phyloP scores from a whole-genome alignment of 1,140 invertebrate genomes.

The Musca vetustissima region DNA sequence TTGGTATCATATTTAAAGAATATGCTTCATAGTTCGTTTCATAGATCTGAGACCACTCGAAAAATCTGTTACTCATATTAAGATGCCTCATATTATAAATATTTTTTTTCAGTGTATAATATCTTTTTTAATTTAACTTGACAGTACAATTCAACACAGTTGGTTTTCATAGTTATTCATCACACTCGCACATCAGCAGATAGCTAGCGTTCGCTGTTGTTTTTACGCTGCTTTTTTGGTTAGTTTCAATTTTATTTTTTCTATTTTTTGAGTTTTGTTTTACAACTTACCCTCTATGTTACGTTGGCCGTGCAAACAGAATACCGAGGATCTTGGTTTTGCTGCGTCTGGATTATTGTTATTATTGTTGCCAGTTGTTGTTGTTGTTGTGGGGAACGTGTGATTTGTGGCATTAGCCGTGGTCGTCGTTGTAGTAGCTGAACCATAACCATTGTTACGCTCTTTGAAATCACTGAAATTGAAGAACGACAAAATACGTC shows the following conservation, averaged over 20 bases:
- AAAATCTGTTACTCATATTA: too few species aligned
- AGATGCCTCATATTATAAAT: too few species aligned
- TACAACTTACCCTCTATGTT: conserved; percentile 26
- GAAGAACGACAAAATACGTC: not conserved
- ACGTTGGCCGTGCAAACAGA: conserved; percentile 21
- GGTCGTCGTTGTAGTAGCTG: conserved; percentile 6
- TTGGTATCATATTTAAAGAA: too few species aligned
- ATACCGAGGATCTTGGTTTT: conserved; percentile 6
- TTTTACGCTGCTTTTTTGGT: not conserved
- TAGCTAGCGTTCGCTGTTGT: too few species aligned
- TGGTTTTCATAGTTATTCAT: too few species aligned
- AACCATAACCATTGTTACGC: not conserved
- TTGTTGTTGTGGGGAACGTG: not conserved
- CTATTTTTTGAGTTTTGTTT: not conserved
- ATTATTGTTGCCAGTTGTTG: not conserved
- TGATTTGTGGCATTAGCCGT: not conserved
- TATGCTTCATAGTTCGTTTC: too few species aligned
- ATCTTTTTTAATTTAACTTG: too few species aligned
- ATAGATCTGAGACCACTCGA: too few species aligned
- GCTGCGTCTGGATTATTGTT: conserved; percentile 20
- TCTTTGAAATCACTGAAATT: conserved; percentile 27
- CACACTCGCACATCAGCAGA: too few species aligned
- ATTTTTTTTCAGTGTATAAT: too few species aligned
- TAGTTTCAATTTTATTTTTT: not conserved
- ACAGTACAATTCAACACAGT: too few species aligned